Base-by-base conservation (phyloP, 2,797 vertebrate genomes). In the Crenuchus spilurus region DNA sequence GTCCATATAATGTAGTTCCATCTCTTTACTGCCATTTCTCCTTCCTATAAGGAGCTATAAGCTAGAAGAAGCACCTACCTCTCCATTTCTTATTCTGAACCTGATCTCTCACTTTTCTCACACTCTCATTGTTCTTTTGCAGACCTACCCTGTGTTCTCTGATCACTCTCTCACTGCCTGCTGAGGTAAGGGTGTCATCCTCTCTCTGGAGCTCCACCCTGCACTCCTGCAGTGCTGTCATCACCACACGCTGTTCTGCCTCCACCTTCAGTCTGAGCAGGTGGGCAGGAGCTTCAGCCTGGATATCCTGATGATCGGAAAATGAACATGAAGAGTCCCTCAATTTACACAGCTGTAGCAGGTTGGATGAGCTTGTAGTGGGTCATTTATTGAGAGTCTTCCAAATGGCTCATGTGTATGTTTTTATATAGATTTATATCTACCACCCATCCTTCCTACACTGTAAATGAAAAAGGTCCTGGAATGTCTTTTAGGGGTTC, bases 201-300 rank as follows among this genome's bases (percentile, higher is more conserved):
- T 99, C 95, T 31, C 94, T 88, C 78, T 89, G 91, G 79, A 99
- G 79, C 85, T 99, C 96, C 0, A 82, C 77, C 84, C 90, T 92
- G 84, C 95, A 96, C 33, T 98, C 96, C 84, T 96, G 95, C 62
- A 97, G 84, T 4, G 90, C 91, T 31, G 78, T 74, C 76, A 91
- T 82, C 78, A 99, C 90, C 83, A 92, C 93, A 74, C 85, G 94
- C 73, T 88, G 91, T 85, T 99, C 96, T 55, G 91, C 90, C 71
- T 95, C 94, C 75, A 96, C 94, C 85, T 95, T 97, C 72, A 99
- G 91, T 77, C 92, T 95, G 60, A 98, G 88, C 79, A 98, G 88
- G 85, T 98, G 97, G 83, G 95, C 94, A 0, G 96, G 96, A 0
- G 94, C 92, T 67, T 97, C 96, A 10, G 94, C 91, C 83, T 99